Conservation (phyloP, 1,140 invertebrate genomes). For the Limonius californicus region DNA sequence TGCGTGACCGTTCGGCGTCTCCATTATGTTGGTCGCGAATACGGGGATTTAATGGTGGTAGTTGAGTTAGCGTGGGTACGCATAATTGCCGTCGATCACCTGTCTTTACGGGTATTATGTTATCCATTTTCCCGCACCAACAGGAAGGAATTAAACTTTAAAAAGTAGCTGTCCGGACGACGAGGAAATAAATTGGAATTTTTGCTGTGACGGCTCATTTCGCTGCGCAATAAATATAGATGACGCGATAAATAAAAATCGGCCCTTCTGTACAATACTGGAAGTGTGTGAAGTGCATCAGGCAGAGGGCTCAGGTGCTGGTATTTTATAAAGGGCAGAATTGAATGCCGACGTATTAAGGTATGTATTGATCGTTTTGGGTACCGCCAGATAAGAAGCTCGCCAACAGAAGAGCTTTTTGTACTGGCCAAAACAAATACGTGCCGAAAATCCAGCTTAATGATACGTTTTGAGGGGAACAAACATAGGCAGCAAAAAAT, state of each 20-base stretch:
- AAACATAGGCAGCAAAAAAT: conserved; percentile 7
- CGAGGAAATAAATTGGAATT: conserved; percentile 1
- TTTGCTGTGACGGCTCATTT: background rate
- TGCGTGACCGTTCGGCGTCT: background rate
- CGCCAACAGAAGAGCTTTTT: background rate
- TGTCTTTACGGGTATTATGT: background rate
- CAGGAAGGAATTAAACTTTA: background rate
- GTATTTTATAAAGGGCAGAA: background rate
- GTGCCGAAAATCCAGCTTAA: background rate
- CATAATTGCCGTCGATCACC: background rate
- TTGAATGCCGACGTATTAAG: background rate
- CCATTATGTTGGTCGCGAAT: background rate
- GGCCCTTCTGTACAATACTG: background rate
- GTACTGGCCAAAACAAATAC: background rate
- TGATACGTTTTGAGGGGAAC: background rate
- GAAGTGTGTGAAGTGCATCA: background rate
- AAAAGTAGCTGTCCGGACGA: background rate
- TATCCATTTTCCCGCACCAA: background rate
- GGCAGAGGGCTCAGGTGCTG: background rate
- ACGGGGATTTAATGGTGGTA: background rate
- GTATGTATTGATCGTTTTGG: background rate
- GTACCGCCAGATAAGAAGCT: background rate
- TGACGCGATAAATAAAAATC: background rate
- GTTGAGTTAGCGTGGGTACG: background rate
- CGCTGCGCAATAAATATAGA: background rate